Conservation (phyloP, 2,797 vertebrate species). For the Catharus ustulatus region DNA sequence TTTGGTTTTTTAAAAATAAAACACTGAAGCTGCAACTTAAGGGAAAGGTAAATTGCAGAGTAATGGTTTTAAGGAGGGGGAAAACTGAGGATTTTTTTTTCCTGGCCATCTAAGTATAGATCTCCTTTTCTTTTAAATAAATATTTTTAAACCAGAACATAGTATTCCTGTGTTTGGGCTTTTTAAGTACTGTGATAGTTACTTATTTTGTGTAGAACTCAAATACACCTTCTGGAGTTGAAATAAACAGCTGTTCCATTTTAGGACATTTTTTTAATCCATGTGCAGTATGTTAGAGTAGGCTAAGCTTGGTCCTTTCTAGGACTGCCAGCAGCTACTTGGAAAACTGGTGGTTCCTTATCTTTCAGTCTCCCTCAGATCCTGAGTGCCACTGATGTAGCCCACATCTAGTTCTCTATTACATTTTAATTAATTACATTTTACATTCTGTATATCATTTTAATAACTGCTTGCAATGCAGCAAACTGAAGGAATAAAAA, state of each 20-base stretch:
- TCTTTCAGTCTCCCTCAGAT: neutral
- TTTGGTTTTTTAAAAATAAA: neutral
- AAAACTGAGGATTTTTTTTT: neutral
- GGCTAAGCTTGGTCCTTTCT: neutral
- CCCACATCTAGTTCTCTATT: neutral
- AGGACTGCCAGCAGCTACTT: neutral
- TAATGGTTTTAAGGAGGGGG: neutral
- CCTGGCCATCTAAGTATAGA: slow-evolving; percentile 1
- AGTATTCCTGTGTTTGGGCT: neutral
- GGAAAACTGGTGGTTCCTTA: neutral
- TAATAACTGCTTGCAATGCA: neutral
- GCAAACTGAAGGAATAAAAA: neutral
- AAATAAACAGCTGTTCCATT: neutral
- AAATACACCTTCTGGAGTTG: neutral
- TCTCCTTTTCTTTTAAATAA: slow-evolving; percentile 65
- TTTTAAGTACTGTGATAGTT: neutral
- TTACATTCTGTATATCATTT: neutral
- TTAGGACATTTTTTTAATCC: neutral
- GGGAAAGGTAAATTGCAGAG: slow-evolving; percentile 14
- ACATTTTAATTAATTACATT: neutral
- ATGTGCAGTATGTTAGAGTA: neutral
- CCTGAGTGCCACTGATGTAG: neutral
- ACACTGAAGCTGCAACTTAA: slow-evolving; percentile 32
- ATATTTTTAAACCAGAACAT: slow-evolving; percentile 60
- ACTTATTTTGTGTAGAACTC: neutral